Conservation (phyloP, 1,140 invertebrate species). For the Trichogramma pretiosum region DNA sequence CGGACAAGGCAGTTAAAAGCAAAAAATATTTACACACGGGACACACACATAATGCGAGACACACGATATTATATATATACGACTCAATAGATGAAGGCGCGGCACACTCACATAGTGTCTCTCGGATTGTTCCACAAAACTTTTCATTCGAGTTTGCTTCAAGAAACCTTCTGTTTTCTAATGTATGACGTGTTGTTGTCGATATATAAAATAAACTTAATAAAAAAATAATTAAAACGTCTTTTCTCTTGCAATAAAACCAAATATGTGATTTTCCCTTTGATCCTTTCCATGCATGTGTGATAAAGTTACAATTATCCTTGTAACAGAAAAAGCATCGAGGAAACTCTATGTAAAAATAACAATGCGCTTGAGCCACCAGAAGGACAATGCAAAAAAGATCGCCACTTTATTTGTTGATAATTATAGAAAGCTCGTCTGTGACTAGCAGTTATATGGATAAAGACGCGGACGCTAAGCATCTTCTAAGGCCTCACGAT, state of each 20-base stretch:
- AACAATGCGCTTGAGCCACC: not conserved
- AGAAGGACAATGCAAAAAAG: not conserved
- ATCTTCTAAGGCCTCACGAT: slow-evolving; percentile 7
- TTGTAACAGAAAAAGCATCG: not conserved
- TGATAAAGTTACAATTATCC: too few species aligned
- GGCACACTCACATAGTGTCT: slow-evolving; percentile 49
- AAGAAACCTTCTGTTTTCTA: slow-evolving; percentile 50
- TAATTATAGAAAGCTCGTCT: too few species aligned
- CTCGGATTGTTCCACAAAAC: slow-evolving; percentile 49
- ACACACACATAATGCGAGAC: slow-evolving; percentile 33
- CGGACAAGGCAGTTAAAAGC: slow-evolving; percentile 18
- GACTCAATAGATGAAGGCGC: slow-evolving; percentile 49
- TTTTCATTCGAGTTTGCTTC: slow-evolving; percentile 50
- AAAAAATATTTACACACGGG: slow-evolving; percentile 25
- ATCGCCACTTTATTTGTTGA: too few species aligned
- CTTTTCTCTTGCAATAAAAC: not conserved
- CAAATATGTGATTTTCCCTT: too few species aligned
- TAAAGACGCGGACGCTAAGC: too few species aligned
- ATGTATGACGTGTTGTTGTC: slow-evolving; percentile 51
- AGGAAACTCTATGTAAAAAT: not conserved
- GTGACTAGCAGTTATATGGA: too few species aligned
- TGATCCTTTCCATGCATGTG: too few species aligned
- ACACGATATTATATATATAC: slow-evolving; percentile 46
- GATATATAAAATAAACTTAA: slow-evolving; percentile 50
- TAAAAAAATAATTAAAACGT: slow-evolving; percentile 45